These are phyloP conservation scores for Bimastos eiseni DNA, from an alignment of 2,888 invertebrate species.

Conservation along the genomic window DNA sequence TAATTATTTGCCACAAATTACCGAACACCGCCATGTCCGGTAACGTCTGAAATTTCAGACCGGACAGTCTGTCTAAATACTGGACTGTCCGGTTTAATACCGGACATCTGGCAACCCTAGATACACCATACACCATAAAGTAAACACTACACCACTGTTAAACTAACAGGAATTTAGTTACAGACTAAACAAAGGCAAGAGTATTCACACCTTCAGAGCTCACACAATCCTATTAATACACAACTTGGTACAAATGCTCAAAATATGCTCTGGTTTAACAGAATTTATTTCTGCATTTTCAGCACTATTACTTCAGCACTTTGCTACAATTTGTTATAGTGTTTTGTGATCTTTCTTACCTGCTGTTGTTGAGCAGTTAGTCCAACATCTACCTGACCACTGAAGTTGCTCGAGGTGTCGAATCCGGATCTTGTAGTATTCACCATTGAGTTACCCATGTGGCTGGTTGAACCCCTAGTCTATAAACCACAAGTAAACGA, in stretches of 20 bases:
- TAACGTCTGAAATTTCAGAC: no score
- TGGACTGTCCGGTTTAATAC: no score
- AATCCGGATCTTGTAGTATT: slow-evolving; percentile 10
- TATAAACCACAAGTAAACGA: not conserved
- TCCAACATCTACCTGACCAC: slow-evolving; percentile 30
- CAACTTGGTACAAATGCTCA: not conserved
- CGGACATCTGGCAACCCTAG: no score
- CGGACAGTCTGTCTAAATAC: no score
- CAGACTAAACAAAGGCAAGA: not conserved
- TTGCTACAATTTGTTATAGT: not conserved
- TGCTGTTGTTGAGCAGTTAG: slow-evolving; percentile 32
- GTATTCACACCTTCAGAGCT: no score
- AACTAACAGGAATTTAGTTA: not conserved
- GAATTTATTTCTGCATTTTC: not conserved
- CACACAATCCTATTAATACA: no score
- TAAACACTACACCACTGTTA: not conserved
- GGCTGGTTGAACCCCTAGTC: not conserved
- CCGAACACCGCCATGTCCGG: no score
- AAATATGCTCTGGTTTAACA: not conserved
- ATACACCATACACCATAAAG: no score
- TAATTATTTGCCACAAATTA: no score
- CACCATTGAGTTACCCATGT: not conserved
- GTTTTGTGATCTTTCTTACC: slow-evolving; percentile 14
- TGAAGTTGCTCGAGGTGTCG: not conserved
- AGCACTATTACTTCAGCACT: not conserved